Evolutionary conservation across 1,140 invertebrate species (phyloP).

Genomic region (Trialeurodes vaporariorum): DNA sequence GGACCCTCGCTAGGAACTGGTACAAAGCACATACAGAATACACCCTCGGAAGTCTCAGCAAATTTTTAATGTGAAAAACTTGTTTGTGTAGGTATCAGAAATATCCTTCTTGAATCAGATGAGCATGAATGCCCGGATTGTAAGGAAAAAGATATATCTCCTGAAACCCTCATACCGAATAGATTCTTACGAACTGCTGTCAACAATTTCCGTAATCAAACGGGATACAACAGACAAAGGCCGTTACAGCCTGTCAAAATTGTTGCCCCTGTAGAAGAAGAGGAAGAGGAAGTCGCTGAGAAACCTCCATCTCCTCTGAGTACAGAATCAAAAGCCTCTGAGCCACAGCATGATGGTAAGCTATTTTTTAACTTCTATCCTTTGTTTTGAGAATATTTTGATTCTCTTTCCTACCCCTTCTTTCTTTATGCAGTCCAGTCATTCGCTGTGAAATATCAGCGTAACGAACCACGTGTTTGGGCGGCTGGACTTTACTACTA

Average conservation of each 20-base stretch:
- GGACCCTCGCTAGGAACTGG: too few relatives aligned
- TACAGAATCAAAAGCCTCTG: too few relatives aligned
- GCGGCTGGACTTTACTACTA: too few relatives aligned
- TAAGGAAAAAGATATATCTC: constrained; percentile 80
- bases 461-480: too few relatives aligned
- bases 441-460: too few relatives aligned
- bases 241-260: neutral
- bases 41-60: too few relatives aligned
- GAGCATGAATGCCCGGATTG: constrained; percentile 91
- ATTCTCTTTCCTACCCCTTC: too few relatives aligned
- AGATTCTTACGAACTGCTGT: constrained; percentile 78
- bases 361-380: too few relatives aligned
- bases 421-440: too few relatives aligned
- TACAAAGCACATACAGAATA: too few relatives aligned
- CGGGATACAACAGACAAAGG: constrained; percentile 49
- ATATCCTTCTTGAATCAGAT: constrained; percentile 77
- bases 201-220: constrained; percentile 78
- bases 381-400: too few relatives aligned
- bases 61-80: constrained; percentile 14
- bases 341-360: too few relatives aligned
- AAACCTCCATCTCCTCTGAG: neutral
- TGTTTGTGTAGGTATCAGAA: constrained; percentile 61
- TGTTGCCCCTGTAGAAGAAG: neutral
- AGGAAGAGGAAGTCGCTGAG: neutral
- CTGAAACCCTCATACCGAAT: constrained; percentile 86